Percentiles rank a stretch among this genome's conserved stretches.
These are phyloP conservation scores for Monopterus albus DNA, from an alignment of 2,113 vertebrate species.

Conservation along the genomic window DNA sequence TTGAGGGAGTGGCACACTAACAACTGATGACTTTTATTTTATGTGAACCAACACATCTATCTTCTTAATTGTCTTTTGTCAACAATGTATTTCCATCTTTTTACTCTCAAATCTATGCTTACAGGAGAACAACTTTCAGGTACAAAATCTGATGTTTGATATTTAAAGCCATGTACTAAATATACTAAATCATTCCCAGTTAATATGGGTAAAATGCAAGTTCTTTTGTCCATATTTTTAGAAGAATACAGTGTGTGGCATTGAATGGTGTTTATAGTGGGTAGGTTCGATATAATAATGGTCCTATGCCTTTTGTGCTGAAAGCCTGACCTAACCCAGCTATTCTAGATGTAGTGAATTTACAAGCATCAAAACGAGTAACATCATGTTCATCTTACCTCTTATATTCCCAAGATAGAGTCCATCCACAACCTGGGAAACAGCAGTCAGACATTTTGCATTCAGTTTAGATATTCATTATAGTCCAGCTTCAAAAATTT, in stretches of 20 bases:
- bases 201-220: not conserved
- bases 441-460: slow-evolving; percentile 63
- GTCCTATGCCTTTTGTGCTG: not conserved
- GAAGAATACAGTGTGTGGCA: no score
- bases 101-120: not conserved
- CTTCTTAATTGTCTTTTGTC: not conserved
- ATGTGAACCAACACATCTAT: not conserved
- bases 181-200: no score
- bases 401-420: slow-evolving; percentile 91
- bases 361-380: slow-evolving; percentile 10
- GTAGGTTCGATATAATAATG: no score
- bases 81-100: not conserved
- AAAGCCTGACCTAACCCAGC: not conserved
- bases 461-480: slow-evolving; percentile 36
- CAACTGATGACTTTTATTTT: not conserved
- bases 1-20: not conserved
- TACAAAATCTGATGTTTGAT: not conserved
- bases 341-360: not conserved
- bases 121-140: not conserved
- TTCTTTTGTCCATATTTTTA: no score
- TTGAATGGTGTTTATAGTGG: no score
- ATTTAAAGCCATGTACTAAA: no score
- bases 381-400: slow-evolving; percentile 79
- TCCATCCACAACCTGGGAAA: slow-evolving; percentile 85
- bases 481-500: slow-evolving; percentile 33